Percentiles rank a stretch among this genome's conserved stretches.
These are phyloP conservation scores for Cynodonichthys magdalenae DNA, from an alignment of 2,797 vertebrate genomes.

Conservation along the genomic window DNA sequence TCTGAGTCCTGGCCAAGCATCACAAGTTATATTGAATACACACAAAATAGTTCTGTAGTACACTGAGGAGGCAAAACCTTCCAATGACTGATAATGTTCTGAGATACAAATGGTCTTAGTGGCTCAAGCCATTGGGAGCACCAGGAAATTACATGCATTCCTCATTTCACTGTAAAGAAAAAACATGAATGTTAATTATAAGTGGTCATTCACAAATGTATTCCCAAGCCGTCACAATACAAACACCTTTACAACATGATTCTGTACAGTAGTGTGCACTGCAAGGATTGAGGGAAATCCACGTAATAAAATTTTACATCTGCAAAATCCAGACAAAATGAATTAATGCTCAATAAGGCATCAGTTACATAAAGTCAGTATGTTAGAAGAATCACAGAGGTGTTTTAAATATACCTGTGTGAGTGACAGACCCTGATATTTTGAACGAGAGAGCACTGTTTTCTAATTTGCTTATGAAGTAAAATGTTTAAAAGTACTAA, in stretches of 20 bases:
- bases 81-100: slow-evolving; percentile 52
- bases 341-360: background rate
- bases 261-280: background rate
- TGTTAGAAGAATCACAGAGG: too few species aligned
- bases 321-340: background rate
- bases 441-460: background rate
- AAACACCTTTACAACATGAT: background rate
- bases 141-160: slow-evolving; percentile 82
- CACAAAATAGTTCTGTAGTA: slow-evolving; percentile 52
- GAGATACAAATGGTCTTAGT: slow-evolving; percentile 47
- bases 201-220: background rate
- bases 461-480: background rate
- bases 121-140: slow-evolving; percentile 61
- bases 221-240: background rate
- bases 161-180: slow-evolving; percentile 71
- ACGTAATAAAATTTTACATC: background rate
- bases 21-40: slow-evolving; percentile 62
- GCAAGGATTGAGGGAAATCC: background rate
- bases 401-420: background rate
- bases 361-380: background rate
- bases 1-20: slow-evolving; percentile 62
- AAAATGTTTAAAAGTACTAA: background rate
- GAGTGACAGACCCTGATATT: background rate
- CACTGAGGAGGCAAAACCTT: slow-evolving; percentile 47
- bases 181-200: slow-evolving; percentile 28